A percentile compares a stretch with the other conserved stretches of the same genome.
Conservation (phyloP, 1,140 invertebrate species). For the Drosophila ficusphila region DNA sequence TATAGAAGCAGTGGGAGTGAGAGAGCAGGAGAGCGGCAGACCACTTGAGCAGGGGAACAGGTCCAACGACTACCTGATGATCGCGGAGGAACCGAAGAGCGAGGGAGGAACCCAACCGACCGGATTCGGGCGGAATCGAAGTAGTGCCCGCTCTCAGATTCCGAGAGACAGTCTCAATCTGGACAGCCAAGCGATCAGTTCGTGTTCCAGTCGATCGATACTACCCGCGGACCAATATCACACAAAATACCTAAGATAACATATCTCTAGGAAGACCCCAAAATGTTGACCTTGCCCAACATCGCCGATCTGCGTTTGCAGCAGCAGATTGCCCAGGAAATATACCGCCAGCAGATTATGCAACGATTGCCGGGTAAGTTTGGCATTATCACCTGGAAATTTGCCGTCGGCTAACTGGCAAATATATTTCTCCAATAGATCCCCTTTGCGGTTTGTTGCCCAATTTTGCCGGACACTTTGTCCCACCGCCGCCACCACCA, state of each 20-base stretch:
- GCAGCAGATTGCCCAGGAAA: slow-evolving; percentile 82
- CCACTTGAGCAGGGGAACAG: slow-evolving; percentile 58
- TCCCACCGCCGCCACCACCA: slow-evolving; percentile 46
- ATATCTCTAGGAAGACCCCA: neutral
- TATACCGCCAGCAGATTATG: slow-evolving; percentile 84
- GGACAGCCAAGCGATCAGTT: slow-evolving; percentile 64
- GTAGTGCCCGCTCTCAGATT: slow-evolving; percentile 24
- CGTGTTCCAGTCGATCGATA: slow-evolving; percentile 15
- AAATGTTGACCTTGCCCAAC: slow-evolving; percentile 77
- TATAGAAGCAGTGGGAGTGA: slow-evolving; percentile 16
- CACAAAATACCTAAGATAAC: neutral
- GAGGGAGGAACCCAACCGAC: slow-evolving; percentile 44
- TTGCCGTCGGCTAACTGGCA: slow-evolving; percentile 55
- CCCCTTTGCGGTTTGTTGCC: slow-evolving; percentile 76
- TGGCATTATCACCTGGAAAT: neutral
- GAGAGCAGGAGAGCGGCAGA: slow-evolving; percentile 2
- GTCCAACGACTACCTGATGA: slow-evolving; percentile 66
- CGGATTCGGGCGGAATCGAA: slow-evolving; percentile 66
- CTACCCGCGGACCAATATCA: neutral
- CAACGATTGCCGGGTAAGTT: slow-evolving; percentile 81
- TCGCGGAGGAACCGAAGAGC: slow-evolving; percentile 13
- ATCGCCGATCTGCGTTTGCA: slow-evolving; percentile 80
- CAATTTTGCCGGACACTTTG: slow-evolving; percentile 60
- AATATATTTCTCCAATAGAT: slow-evolving; percentile 62
- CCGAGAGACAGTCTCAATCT: slow-evolving; percentile 63